Conservation (phyloP, 2,888 invertebrate species). For the Bombyx huttoni region DNA sequence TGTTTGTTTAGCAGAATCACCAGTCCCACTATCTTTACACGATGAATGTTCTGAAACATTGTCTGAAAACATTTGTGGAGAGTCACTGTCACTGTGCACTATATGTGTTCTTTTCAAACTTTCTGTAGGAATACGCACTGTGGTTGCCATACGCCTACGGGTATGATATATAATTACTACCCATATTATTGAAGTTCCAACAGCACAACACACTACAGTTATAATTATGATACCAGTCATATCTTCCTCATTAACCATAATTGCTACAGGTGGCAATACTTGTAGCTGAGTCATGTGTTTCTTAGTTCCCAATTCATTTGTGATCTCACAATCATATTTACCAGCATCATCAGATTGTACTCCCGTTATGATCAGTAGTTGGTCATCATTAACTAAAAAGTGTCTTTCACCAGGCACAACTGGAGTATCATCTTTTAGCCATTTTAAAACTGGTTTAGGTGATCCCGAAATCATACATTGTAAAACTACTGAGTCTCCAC, state of each 20-base stretch:
- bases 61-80: constrained; percentile 71
- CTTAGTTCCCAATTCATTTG: constrained; percentile 86
- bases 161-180: constrained; percentile 92
- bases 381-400: constrained; percentile 89
- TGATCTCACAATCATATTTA: constrained; percentile 90
- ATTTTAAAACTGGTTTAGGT: constrained; percentile 84
- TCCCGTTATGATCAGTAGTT: constrained; percentile 89
- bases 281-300: constrained; percentile 80
- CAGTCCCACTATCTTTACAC: constrained; percentile 86
- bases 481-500: constrained; percentile 88
- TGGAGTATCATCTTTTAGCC: constrained; percentile 88
- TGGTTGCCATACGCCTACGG: constrained; percentile 75
- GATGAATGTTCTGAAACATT: constrained; percentile 82
- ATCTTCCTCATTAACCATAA: constrained; percentile 78
- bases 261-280: constrained; percentile 75
- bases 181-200: constrained; percentile 93
- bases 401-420: constrained; percentile 84
- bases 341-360: constrained; percentile 85
- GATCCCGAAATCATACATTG: constrained; percentile 91
- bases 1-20: constrained; percentile 83
- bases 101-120: constrained; percentile 64
- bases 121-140: constrained; percentile 60
- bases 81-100: constrained; percentile 65
- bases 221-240: constrained; percentile 91
- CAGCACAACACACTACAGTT: constrained; percentile 90